Evolutionary conservation across 2,888 invertebrate species (phyloP).

Genomic region (Nomada lathburiana): DNA sequence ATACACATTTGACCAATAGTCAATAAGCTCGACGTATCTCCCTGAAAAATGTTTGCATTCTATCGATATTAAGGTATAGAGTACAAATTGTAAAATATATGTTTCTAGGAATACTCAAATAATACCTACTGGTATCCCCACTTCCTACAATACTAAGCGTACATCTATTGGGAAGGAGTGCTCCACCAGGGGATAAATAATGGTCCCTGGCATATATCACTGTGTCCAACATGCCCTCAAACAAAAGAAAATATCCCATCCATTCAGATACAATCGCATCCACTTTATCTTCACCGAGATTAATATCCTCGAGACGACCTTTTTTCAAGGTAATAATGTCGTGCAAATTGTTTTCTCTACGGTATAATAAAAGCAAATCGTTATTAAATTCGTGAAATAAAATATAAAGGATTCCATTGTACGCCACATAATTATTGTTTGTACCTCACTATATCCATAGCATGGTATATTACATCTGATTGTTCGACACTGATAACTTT

Average conservation of each 20-base stretch:
- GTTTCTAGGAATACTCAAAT: slow-evolving; percentile 23
- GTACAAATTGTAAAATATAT: slow-evolving; percentile 1
- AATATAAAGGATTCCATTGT: background rate
- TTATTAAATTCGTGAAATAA: slow-evolving; percentile 1
- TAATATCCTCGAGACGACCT: slow-evolving; percentile 94
- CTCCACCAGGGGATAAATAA: slow-evolving; percentile 91
- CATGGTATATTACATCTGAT: slow-evolving; percentile 97
- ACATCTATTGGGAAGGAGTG: slow-evolving; percentile 93
- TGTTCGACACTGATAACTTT: slow-evolving; percentile 97
- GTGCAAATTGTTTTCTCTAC: slow-evolving; percentile 90
- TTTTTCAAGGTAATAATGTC: slow-evolving; percentile 91
- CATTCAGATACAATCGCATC: slow-evolving; percentile 98
- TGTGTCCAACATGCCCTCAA: slow-evolving; percentile 98
- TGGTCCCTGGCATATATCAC: slow-evolving; percentile 95
- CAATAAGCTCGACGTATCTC: slow-evolving; percentile 90
- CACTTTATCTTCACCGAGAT: slow-evolving; percentile 90
- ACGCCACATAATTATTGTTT: slow-evolving; percentile 47
- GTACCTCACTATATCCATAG: slow-evolving; percentile 96
- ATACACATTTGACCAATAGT: slow-evolving; percentile 97
- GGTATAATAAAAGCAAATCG: slow-evolving; percentile 65
- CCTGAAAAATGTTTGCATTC: slow-evolving; percentile 83
- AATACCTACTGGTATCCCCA: slow-evolving; percentile 88
- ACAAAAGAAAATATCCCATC: slow-evolving; percentile 99
- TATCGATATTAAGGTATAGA: background rate
- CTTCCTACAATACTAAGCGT: slow-evolving; percentile 92